Conservation (phyloP, 2,888 invertebrate genomes). For the Hydrotaea cyrtoneurina region DNA sequence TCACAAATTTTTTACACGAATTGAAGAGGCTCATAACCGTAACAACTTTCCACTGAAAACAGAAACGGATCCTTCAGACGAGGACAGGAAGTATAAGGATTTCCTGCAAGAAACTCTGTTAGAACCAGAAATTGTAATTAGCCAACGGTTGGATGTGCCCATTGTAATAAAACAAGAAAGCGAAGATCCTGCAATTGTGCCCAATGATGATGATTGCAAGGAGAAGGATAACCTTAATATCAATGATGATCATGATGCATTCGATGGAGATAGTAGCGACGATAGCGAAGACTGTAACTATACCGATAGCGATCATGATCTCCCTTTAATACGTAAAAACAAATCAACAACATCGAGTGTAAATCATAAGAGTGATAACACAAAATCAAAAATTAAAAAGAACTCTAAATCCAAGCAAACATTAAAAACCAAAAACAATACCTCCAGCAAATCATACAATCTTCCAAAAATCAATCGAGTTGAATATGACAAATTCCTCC, state of each 20-base stretch:
- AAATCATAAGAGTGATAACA: too few relatives aligned
- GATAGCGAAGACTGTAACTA: too few relatives aligned
- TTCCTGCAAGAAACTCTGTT: neutral
- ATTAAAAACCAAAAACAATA: neutral
- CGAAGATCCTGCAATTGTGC: neutral
- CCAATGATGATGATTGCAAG: neutral
- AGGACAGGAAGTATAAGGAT: neutral
- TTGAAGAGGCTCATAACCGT: conserved; percentile 68
- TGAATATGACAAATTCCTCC: conserved; percentile 56
- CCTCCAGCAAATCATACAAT: neutral
- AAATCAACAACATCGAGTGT: neutral
- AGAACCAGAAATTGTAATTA: conserved; percentile 11
- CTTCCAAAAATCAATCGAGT: conserved; percentile 67
- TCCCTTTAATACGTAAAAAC: too few relatives aligned
- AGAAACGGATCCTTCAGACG: neutral
- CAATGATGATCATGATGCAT: too few relatives aligned
- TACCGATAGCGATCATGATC: too few relatives aligned
- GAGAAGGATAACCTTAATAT: neutral
- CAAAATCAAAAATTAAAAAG: neutral
- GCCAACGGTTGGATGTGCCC: neutral
- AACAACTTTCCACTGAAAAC: neutral
- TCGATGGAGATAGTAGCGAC: too few relatives aligned
- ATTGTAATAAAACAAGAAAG: neutral
- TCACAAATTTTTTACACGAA: conserved; percentile 71
- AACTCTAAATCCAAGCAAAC: neutral